Conservation (phyloP, 2,797 vertebrate species). For the Novumbra hubbsi region DNA sequence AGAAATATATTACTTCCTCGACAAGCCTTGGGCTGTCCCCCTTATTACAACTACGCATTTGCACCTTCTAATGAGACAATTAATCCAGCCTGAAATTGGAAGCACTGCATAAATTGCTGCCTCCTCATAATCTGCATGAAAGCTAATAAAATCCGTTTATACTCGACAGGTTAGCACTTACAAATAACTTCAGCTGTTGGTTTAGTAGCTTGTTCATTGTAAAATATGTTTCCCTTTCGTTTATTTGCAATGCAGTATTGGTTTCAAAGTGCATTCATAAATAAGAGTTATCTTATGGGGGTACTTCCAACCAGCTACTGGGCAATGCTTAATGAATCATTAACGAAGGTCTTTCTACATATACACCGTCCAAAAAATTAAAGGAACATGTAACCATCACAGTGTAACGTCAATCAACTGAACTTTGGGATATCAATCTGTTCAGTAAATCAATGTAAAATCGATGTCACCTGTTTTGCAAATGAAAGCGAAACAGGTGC, state of each 20-base stretch:
- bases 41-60: slow-evolving; percentile 69
- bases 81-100: slow-evolving; percentile 68
- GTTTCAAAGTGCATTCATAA: slow-evolving; percentile 2
- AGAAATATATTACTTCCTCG: slow-evolving; percentile 59
- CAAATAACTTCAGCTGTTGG: slow-evolving; percentile 26
- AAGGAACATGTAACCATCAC: no score
- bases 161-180: slow-evolving; percentile 18
- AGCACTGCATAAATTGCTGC: slow-evolving; percentile 57
- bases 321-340: background rate
- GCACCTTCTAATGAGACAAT: slow-evolving; percentile 60
- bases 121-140: slow-evolving; percentile 55
- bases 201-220: slow-evolving; percentile 30
- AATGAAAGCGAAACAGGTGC: no score
- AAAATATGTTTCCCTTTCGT: slow-evolving; percentile 21
- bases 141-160: slow-evolving; percentile 49
- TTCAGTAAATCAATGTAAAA: no score
- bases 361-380: no score
- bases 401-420: no score
- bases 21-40: slow-evolving; percentile 54
- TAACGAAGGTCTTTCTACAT: background rate
- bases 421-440: no score
- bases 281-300: background rate
- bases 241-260: slow-evolving; percentile 18
- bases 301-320: background rate
- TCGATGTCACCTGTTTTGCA: no score